Conservation (phyloP, 2,113 vertebrate genomes). For the Anas platyrhynchos region DNA sequence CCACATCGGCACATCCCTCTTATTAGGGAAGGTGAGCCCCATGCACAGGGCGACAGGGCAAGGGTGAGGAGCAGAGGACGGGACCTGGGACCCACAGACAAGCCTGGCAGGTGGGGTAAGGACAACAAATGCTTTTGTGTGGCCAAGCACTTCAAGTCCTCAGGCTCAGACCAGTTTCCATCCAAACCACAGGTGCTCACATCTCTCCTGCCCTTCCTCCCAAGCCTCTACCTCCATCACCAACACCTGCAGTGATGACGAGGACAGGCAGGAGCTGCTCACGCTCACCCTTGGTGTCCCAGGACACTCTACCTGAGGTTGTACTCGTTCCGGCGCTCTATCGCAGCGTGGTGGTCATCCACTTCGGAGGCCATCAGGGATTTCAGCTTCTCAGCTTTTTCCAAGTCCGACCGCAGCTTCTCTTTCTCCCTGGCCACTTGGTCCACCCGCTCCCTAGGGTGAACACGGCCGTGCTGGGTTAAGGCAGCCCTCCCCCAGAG, state of each 20-base stretch:
- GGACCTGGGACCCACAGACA: background rate
- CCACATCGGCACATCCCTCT: background rate
- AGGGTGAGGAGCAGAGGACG: background rate
- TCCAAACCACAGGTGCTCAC: no score
- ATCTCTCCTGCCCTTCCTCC: no score
- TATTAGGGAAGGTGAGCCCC: no score
- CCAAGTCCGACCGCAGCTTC: constrained; percentile 88
- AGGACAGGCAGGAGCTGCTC: background rate
- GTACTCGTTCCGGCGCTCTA: constrained; percentile 88
- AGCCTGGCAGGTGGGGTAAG: background rate
- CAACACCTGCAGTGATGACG: rapidly evolving
- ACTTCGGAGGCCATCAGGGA: constrained; percentile 90
- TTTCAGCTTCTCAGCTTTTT: constrained; percentile 92
- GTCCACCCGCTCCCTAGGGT: constrained; percentile 86
- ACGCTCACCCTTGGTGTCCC: rapidly evolving
- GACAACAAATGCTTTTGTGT: background rate
- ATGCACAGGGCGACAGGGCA: background rate
- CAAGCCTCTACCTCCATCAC: rapidly evolving
- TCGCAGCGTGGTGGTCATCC: constrained; percentile 91
- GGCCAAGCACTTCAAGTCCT: no score
- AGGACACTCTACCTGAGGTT: constrained; percentile 83
- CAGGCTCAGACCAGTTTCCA: background rate
- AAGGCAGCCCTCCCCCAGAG: background rate
- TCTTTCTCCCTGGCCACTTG: constrained; percentile 89
- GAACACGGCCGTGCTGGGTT: background rate